Evolutionary conservation across 2,888 invertebrate genomes (phyloP), one percentile per base, ranked within the genome.

Genomic region (Schizotus pectinicornis): DNA sequence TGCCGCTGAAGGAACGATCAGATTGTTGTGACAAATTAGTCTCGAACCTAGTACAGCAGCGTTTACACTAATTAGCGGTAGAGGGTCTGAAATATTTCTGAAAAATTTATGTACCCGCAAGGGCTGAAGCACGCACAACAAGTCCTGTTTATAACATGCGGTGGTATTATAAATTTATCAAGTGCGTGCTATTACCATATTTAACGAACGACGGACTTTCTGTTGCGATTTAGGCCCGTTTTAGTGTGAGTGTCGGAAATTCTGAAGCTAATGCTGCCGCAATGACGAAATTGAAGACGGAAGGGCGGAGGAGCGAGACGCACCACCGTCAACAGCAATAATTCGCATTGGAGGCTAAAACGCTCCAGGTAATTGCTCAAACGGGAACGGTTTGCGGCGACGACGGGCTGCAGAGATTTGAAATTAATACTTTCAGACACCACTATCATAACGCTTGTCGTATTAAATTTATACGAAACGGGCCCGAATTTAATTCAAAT

Each of bases 131-230:
- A 53, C 53, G 53, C 53, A 53, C 45, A 45, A 35, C 37, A 32
- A 30, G 35, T 13, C 31, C 31, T 51, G 50, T 51, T 51, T 51
- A 51, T 51, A 51, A 53, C 53, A 46, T 53, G 53, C 36, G 46
- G 53, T 32, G 35, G 41, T 41, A 54, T 54, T 54, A 54, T 22
- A 22, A 22, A 22, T 47, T 54, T 54, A 54, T 54, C 47, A 54
- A 54, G 46, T 47, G 54, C 54, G 54, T 54, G 54, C 39, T 36
- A 54, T 54, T 47, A 54, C 35, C 54, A 41, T 54, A 35, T 47
- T 41, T 47, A 37, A 42, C 51, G 51, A 42, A 11, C 14, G 41
- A 50, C 9, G 41, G 30, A 36, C 6, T 51, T 43, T 51, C 42
- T 49, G 50, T 50, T 38, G 13, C 31, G 48, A 8, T 6, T 36